Evolutionary conservation across 1,140 invertebrate species (phyloP).

Genomic region (Harlomillsia oculata): DNA sequence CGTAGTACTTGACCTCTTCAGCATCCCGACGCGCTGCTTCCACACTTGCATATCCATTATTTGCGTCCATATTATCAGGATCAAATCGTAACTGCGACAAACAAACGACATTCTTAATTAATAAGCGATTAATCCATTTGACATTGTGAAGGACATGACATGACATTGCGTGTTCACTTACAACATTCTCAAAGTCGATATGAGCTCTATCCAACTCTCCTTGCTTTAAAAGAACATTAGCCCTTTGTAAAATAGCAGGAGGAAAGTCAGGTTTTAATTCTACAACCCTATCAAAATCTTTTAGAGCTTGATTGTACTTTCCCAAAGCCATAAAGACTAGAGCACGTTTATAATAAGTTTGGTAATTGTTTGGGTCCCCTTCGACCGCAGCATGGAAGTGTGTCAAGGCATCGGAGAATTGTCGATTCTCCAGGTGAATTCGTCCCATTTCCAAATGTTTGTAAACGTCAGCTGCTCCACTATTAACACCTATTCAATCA

Average conservation of each 20-base stretch:
- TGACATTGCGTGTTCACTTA: slow-evolving; percentile 48
- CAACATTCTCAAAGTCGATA: slow-evolving; percentile 71
- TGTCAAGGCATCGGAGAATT: slow-evolving; percentile 88
- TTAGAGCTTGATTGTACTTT: slow-evolving; percentile 87
- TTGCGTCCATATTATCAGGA: slow-evolving; percentile 57
- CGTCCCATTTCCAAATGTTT: slow-evolving; percentile 87
- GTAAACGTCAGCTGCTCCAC: slow-evolving; percentile 60
- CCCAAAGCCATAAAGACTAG: slow-evolving; percentile 94
- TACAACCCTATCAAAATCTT: slow-evolving; percentile 84
- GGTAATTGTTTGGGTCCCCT: slow-evolving; percentile 88
- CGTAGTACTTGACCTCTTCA: slow-evolving; percentile 55
- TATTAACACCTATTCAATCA: slow-evolving; percentile 26
- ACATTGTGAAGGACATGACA: background rate
- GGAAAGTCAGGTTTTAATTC: slow-evolving; percentile 91
- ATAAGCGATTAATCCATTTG: background rate
- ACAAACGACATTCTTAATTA: background rate
- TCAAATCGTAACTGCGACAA: background rate
- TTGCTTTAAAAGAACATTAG: slow-evolving; percentile 78
- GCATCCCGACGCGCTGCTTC: slow-evolving; percentile 56
- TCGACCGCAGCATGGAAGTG: slow-evolving; percentile 98
- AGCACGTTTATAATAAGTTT: slow-evolving; percentile 88
- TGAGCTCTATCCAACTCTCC: slow-evolving; percentile 72
- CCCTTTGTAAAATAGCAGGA: slow-evolving; percentile 77
- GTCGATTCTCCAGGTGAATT: slow-evolving; percentile 77
- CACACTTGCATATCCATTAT: slow-evolving; percentile 54